These are phyloP conservation scores for Aporophyla nigra DNA, from an alignment of 2,888 invertebrate species.

Conservation along the genomic window DNA sequence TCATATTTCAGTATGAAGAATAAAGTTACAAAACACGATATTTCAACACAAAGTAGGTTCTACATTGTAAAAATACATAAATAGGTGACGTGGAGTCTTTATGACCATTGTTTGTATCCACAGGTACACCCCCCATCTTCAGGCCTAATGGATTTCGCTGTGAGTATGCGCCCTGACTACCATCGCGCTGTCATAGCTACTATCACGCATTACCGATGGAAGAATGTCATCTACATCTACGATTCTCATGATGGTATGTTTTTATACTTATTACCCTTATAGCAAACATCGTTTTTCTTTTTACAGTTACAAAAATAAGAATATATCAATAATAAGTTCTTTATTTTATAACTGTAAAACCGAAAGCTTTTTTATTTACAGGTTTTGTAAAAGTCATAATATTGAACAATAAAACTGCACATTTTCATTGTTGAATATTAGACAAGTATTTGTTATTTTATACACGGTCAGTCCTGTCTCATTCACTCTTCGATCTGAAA, in stretches of 20 bases:
- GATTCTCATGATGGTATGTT: constrained; percentile 97
- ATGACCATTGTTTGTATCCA: constrained; percentile 27
- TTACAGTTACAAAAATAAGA: no score
- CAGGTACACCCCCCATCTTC: constrained; percentile 96
- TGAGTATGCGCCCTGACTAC: constrained; percentile 98
- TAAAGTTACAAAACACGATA: background rate
- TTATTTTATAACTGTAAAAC: background rate
- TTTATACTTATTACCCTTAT: background rate
- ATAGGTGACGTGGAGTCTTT: background rate
- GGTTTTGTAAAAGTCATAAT: background rate
- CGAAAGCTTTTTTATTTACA: background rate
- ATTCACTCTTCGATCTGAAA: background rate
- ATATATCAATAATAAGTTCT: background rate
- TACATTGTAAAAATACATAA: background rate
- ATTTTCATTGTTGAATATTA: background rate
- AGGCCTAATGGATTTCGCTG: constrained; percentile 96
- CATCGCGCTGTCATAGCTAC: constrained; percentile 98
- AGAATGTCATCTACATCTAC: constrained; percentile 96
- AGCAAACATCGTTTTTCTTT: no score
- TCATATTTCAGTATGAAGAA: background rate
- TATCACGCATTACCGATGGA: constrained; percentile 97
- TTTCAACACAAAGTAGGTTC: background rate
- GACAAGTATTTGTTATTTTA: background rate
- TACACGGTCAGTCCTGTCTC: background rate
- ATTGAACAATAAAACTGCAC: background rate